Conservation (phyloP, 2,113 vertebrate species). For the Mellivora capensis region DNA sequence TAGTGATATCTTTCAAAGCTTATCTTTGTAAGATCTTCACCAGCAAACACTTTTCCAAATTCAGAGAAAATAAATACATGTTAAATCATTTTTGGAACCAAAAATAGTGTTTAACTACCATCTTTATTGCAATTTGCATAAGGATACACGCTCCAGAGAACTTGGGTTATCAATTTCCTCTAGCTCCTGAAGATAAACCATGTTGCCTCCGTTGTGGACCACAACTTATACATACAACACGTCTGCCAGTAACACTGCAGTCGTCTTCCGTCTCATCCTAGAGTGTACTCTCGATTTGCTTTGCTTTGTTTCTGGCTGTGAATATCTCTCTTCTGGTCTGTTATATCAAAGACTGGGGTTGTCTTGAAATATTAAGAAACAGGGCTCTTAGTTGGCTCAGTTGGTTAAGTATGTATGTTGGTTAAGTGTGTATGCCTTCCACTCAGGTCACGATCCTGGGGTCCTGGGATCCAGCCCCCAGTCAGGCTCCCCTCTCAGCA, state of each 20-base stretch:
- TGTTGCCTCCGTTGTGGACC: not conserved
- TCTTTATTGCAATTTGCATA: not conserved
- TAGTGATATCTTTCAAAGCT: not conserved
- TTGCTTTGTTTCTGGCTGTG: not conserved
- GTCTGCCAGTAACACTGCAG: not conserved
- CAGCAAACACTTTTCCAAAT: not conserved
- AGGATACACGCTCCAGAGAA: not conserved
- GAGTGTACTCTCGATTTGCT: not conserved
- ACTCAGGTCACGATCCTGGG: too few relatives aligned
- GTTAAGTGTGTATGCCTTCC: too few relatives aligned
- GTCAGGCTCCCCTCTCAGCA: too few relatives aligned
- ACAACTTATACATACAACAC: not conserved
- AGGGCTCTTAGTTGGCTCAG: too few relatives aligned
- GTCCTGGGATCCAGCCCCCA: too few relatives aligned
- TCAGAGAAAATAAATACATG: not conserved
- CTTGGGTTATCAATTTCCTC: not conserved
- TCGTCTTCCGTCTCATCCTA: not conserved
- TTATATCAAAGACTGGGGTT: not conserved
- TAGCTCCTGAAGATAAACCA: not conserved
- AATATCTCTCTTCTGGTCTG: not conserved
- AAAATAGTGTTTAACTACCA: not conserved
- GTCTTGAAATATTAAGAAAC: conserved; percentile 16
- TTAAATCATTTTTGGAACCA: not conserved
- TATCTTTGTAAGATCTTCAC: not conserved
- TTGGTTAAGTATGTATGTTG: too few relatives aligned